These are phyloP conservation scores for Myotis findleyi DNA, from an alignment of 2,797 vertebrate genomes.

Conservation along the genomic window DNA sequence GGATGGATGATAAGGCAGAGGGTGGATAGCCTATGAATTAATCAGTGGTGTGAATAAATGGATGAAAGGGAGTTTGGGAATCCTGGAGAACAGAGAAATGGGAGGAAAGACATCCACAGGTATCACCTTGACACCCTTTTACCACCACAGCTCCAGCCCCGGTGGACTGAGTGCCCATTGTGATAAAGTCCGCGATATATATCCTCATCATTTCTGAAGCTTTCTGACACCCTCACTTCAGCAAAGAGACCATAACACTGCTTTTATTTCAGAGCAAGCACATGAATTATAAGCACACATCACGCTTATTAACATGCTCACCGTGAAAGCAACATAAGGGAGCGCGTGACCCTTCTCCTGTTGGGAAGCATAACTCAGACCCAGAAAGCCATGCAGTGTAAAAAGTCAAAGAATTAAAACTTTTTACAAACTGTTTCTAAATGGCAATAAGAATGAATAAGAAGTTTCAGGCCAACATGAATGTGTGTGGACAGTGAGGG, in stretches of 20 bases:
- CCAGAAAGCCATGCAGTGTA: not conserved
- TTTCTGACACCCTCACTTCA: not conserved
- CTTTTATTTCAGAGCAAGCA: slow-evolving; percentile 16
- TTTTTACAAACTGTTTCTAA: not conserved
- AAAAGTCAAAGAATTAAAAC: slow-evolving; percentile 17
- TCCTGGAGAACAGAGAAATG: not conserved
- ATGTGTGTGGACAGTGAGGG: not conserved
- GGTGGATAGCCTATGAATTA: not conserved
- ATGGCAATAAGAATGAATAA: not conserved
- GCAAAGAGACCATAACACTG: not conserved
- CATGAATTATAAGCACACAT: not conserved
- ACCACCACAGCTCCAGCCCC: not conserved
- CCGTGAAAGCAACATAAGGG: not conserved
- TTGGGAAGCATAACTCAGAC: not conserved
- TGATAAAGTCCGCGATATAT: not conserved
- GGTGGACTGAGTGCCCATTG: not conserved
- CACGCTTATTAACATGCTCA: slow-evolving; percentile 18
- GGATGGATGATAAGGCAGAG: not conserved
- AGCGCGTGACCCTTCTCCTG: not conserved
- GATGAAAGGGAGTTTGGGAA: not conserved
- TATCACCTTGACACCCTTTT: not conserved
- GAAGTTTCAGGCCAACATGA: not conserved
- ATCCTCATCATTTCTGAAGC: not conserved
- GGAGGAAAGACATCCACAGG: not conserved
- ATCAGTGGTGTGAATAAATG: not conserved